Conservation (phyloP, 2,113 vertebrate species). For the Mormyrus iriodes region DNA sequence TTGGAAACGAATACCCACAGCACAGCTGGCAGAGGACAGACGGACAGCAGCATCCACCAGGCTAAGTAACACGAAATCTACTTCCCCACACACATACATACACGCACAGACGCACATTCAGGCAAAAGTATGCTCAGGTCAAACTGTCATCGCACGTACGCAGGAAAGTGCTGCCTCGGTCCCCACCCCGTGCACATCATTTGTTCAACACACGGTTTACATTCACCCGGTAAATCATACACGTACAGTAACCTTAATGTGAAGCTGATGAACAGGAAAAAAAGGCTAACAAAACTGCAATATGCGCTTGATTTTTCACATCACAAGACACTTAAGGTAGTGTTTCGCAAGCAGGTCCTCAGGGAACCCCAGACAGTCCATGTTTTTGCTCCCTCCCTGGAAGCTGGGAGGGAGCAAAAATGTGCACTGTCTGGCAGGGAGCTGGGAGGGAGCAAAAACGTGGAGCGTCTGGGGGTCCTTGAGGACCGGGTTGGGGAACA, state of each 20-base stretch:
- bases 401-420: not conserved
- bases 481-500: not conserved
- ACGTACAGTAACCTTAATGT: not conserved
- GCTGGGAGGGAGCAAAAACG: not conserved
- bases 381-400: not conserved
- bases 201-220: not conserved
- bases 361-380: not conserved
- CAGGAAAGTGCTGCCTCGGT: not conserved
- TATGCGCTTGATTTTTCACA: not conserved
- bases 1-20: slow-evolving; percentile 3
- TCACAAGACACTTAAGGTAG: not conserved
- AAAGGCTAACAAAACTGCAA: not conserved
- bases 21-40: not conserved
- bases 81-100: not conserved
- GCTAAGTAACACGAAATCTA: slow-evolving; percentile 12
- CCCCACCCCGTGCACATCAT: not conserved
- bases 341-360: not conserved
- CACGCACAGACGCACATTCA: not conserved
- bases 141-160: not conserved
- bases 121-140: not conserved
- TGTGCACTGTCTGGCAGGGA: not conserved
- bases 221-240: not conserved
- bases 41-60: slow-evolving; percentile 12
- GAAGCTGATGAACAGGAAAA: not conserved
- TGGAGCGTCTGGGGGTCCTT: not conserved